Evolutionary conservation across 2,888 invertebrate genomes (phyloP), one percentile per base, ranked within the genome.

Genomic region (Leistus spinibarbis): DNA sequence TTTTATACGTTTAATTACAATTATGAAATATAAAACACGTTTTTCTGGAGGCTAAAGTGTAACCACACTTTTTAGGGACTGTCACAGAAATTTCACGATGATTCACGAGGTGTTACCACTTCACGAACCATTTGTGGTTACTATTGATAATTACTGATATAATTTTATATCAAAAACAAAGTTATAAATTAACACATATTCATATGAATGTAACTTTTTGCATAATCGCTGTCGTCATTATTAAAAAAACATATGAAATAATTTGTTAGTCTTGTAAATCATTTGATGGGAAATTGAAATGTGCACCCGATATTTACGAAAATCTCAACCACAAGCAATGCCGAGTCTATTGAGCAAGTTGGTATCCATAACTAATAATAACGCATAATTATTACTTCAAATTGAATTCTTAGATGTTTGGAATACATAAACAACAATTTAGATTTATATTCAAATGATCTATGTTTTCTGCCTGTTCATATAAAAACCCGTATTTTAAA

Each of bases 401-500:
- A 40, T 10, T n/a, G n/a, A n/a, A n/a, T n/a, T n/a, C n/a, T n/a
- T n/a, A 76, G 76, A 75, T 76, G 76, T 57, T 56, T 76, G 17
- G 68, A 75, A 7, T 24, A 66, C 63, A 9, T 76, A 3, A 16
- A 66, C 3, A 54, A 16, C 17, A 70, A 76, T 67, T 56, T 70
- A n/a, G 71, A 76, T 69, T 13, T 60, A 27, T 75, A 76, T 24
- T 24, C 23, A 16, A 16, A 57, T 16, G 27, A 62, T 17, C 70
- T 74, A 5, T 19, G 16, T 3, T 70, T 24, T 54, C 27, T 84
- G 54, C 83, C 84, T 0, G 57, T 72, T 23, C 77, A 80, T 65
- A 78, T 84, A 24, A 84, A 83, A 78, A 80, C 82, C 66, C 79
- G 76, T 64, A 80, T 85, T 76, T 76, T 84, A n/a, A 74, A 70